Conservation (phyloP, 2,113 vertebrate genomes). For the Australoheros scitulus region DNA sequence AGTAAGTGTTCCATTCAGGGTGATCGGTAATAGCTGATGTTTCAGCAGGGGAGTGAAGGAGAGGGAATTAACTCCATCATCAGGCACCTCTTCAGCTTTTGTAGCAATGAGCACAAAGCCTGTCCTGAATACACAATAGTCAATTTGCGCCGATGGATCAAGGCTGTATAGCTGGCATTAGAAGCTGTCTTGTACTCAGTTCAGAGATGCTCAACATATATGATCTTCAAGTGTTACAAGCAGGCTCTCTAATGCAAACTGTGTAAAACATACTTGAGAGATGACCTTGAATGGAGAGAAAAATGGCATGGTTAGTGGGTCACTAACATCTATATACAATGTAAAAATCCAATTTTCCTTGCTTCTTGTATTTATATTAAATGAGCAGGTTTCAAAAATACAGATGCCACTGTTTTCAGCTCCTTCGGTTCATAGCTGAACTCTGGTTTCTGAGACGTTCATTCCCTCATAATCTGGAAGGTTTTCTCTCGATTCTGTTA, state of each 20-base stretch:
- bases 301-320: neutral
- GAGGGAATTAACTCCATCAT: conserved; percentile 46
- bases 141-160: conserved; percentile 14
- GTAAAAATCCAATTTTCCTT: neutral
- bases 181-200: neutral
- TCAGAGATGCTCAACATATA: neutral
- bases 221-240: neutral
- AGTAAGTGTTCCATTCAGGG: conserved; percentile 24
- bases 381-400: neutral
- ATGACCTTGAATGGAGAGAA: neutral
- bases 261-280: neutral
- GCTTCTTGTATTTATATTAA: neutral
- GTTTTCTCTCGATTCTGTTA: neutral
- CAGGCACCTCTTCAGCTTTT: conserved; percentile 36
- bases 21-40: conserved; percentile 17
- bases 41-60: conserved; percentile 20
- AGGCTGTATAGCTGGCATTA: neutral
- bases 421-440: neutral
- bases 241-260: neutral
- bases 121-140: conserved; percentile 31
- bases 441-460: neutral
- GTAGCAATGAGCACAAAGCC: conserved; percentile 4
- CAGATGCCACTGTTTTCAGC: neutral
- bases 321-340: neutral
- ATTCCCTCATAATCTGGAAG: neutral